Conservation (phyloP, 35 echinoderm and acorn worm genomes). For the Ptychodera flava region DNA sequence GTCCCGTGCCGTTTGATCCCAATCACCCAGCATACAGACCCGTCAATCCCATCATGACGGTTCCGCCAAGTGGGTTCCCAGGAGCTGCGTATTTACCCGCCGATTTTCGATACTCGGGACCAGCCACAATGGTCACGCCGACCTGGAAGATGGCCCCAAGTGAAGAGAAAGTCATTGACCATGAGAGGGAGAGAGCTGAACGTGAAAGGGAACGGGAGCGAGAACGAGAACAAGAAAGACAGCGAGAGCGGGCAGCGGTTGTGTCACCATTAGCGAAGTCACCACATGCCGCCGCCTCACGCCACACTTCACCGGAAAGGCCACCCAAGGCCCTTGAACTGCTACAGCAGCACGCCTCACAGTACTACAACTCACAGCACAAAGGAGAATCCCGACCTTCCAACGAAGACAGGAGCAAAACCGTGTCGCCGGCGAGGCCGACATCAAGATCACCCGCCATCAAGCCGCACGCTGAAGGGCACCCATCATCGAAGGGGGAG, state of each 20-base stretch:
- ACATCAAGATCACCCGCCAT: not conserved
- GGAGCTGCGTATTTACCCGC: conserved; percentile 6
- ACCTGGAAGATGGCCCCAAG: conserved; percentile 38
- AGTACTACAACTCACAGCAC: conserved; percentile 41
- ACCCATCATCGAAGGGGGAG: conserved; percentile 1
- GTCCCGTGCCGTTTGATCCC: conserved; percentile 38
- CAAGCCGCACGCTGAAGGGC: not conserved
- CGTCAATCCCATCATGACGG: conserved; percentile 19
- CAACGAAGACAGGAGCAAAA: not conserved
- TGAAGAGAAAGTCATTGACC: not conserved
- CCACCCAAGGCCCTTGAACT: conserved; percentile 49
- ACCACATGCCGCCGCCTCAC: conserved; percentile 11
- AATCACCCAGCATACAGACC: conserved; percentile 37
- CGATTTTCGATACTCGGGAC: conserved; percentile 36
- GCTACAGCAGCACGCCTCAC: conserved; percentile 50
- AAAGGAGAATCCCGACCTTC: not conserved
- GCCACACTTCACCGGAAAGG: conserved; percentile 22
- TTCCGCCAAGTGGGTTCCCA: not conserved
- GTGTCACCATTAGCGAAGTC: conserved; percentile 36
- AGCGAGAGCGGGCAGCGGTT: conserved; percentile 13
- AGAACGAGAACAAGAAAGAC: not conserved
- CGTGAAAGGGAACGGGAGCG: conserved; percentile 2
- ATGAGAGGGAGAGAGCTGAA: conserved; percentile 37
- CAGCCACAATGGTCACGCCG: conserved; percentile 13
- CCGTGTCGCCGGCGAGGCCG: not conserved